Conservation (phyloP, 2,113 vertebrate genomes). For the Rhabdornis inornatus region DNA sequence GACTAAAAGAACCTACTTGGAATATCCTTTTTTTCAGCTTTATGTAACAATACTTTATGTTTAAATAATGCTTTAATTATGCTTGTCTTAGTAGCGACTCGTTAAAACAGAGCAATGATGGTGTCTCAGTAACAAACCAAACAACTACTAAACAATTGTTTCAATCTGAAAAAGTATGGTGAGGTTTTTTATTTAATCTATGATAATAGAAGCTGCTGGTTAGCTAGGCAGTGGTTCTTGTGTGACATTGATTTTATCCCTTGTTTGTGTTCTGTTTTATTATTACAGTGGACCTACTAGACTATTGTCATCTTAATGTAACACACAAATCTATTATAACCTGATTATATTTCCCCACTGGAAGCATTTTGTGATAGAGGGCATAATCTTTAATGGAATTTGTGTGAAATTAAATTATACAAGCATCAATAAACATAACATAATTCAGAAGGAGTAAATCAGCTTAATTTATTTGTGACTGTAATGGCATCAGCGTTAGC, state of each 20-base stretch:
- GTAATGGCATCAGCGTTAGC: slow-evolving; percentile 76
- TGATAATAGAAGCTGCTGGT: slow-evolving; percentile 74
- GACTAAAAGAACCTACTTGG: neutral
- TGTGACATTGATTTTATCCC: slow-evolving; percentile 78
- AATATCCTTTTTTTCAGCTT: neutral
- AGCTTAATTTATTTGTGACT: slow-evolving; percentile 85
- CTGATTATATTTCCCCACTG: slow-evolving; percentile 86
- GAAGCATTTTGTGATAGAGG: slow-evolving; percentile 86
- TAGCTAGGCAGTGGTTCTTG: slow-evolving; percentile 72
- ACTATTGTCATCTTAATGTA: slow-evolving; percentile 80
- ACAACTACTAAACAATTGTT: slow-evolving; percentile 30
- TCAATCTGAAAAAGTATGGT: slow-evolving; percentile 15
- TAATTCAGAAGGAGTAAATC: slow-evolving; percentile 89
- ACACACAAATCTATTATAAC: slow-evolving; percentile 89
- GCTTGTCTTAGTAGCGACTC: neutral
- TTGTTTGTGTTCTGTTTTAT: slow-evolving; percentile 78
- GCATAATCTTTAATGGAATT: slow-evolving; percentile 90
- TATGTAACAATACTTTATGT: neutral
- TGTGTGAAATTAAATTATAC: slow-evolving; percentile 91
- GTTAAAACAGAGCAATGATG: slow-evolving; percentile 21
- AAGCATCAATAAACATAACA: slow-evolving; percentile 90
- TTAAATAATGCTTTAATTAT: slow-evolving; percentile 43
- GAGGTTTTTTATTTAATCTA: slow-evolving; percentile 54
- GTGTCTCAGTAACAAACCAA: neutral
- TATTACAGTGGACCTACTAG: slow-evolving; percentile 84